phyloP scores from a whole-genome alignment of 2,113 vertebrate genomes.

The Elachura formosa region DNA sequence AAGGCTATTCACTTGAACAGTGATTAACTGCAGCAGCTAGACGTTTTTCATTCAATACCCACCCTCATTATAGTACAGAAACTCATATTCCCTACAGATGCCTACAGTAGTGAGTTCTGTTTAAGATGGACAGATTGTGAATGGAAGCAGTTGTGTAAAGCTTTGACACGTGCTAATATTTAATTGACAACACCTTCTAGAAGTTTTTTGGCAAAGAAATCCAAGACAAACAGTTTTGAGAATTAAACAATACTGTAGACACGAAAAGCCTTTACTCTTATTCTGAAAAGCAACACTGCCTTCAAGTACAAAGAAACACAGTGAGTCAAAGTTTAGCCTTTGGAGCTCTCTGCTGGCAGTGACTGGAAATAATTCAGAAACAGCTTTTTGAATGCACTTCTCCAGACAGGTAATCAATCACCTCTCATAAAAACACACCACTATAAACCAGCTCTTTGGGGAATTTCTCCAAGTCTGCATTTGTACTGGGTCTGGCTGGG shows the following conservation, averaged over 20 bases:
- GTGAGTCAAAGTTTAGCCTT: neutral
- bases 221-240: neutral
- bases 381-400: neutral
- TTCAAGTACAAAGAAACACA: neutral
- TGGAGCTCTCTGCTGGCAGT: conserved; percentile 51
- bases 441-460: neutral
- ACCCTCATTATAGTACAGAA: neutral
- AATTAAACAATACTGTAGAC: neutral
- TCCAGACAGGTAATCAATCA: neutral
- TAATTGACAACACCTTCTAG: neutral
- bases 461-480: neutral
- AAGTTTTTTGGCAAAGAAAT: neutral
- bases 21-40: neutral
- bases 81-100: neutral
- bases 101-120: neutral
- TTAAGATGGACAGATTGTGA: neutral
- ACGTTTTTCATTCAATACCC: neutral
- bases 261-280: neutral
- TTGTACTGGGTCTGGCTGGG: neutral
- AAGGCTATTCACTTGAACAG: neutral
- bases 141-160: neutral
- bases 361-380: neutral
- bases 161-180: neutral
- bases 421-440: neutral
- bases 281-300: neutral